Evolutionary conservation across 2,888 invertebrate species (phyloP).

Genomic region (Agonum fuliginosum): DNA sequence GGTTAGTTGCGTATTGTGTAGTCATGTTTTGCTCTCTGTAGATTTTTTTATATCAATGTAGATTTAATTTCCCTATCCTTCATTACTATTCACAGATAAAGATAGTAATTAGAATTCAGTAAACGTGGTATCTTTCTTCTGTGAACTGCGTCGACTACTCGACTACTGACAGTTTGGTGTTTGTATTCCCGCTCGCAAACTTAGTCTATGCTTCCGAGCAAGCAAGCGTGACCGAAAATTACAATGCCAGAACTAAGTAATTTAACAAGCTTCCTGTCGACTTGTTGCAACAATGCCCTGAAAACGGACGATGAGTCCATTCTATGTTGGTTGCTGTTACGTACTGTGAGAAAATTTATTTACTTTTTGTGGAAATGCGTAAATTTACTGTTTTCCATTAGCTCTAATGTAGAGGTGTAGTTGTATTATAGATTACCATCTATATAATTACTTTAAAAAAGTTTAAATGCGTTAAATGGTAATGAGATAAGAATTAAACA

Average conservation of each 20-base stretch:
- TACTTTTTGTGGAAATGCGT: slow-evolving; percentile 4
- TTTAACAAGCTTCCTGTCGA: slow-evolving; percentile 57
- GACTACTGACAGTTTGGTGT: not conserved
- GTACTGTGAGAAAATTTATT: slow-evolving; percentile 14
- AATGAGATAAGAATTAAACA: too few species aligned
- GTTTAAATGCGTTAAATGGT: not conserved
- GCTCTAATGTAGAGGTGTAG: not conserved
- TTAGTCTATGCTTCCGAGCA: slow-evolving; percentile 20
- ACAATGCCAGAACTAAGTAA: slow-evolving; percentile 60
- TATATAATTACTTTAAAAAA: not conserved
- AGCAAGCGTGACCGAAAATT: slow-evolving; percentile 58
- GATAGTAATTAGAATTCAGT: slow-evolving; percentile 4
- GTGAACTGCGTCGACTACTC: too few species aligned
- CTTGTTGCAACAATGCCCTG: slow-evolving; percentile 33
- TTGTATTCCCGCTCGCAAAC: slow-evolving; percentile 39
- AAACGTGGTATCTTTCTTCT: slow-evolving; percentile 13
- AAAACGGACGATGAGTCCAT: slow-evolving; percentile 3
- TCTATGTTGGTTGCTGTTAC: not conserved
- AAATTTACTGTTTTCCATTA: not conserved
- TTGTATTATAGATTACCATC: not conserved
- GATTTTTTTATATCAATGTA: too few species aligned
- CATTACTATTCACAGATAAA: not conserved
- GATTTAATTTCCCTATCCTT: too few species aligned
- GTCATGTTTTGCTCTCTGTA: too few species aligned
- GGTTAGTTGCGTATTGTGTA: too few species aligned